Conservation (phyloP, 2,113 vertebrate species). For the Raja brachyura region DNA sequence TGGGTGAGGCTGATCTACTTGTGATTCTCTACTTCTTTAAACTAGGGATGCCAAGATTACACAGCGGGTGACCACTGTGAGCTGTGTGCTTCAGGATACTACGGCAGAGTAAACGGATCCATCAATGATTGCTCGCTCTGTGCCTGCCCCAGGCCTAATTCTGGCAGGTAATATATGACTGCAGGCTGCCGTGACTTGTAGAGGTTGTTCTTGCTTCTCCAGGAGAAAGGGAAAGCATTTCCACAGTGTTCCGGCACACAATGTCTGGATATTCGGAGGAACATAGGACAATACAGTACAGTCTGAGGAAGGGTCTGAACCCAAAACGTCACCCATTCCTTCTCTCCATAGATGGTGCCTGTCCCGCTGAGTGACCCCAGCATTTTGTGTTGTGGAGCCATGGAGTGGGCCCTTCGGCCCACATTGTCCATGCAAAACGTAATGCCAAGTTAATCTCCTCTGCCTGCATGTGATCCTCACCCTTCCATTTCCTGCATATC, state of each 20-base stretch:
- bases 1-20: neutral
- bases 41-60: conserved; percentile 74
- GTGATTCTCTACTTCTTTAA: conserved; percentile 35
- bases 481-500: too few relatives aligned
- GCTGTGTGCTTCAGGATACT: conserved; percentile 71
- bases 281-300: too few relatives aligned
- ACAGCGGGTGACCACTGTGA: conserved; percentile 71
- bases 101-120: conserved; percentile 70
- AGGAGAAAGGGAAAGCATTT: neutral
- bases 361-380: too few relatives aligned
- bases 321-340: too few relatives aligned
- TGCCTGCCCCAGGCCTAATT: conserved; percentile 68
- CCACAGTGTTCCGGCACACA: neutral
- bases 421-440: too few relatives aligned
- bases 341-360: too few relatives aligned
- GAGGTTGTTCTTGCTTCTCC: neutral
- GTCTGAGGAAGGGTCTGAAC: too few relatives aligned
- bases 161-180: conserved; percentile 64
- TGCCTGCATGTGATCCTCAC: too few relatives aligned
- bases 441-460: too few relatives aligned
- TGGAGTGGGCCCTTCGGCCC: too few relatives aligned
- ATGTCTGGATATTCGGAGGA: too few relatives aligned
- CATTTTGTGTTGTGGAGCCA: too few relatives aligned
- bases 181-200: neutral
- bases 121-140: conserved; percentile 75